These are phyloP conservation scores for Cyphomyrmex costatus DNA, from an alignment of 1,140 invertebrate species.

Conservation along the genomic window DNA sequence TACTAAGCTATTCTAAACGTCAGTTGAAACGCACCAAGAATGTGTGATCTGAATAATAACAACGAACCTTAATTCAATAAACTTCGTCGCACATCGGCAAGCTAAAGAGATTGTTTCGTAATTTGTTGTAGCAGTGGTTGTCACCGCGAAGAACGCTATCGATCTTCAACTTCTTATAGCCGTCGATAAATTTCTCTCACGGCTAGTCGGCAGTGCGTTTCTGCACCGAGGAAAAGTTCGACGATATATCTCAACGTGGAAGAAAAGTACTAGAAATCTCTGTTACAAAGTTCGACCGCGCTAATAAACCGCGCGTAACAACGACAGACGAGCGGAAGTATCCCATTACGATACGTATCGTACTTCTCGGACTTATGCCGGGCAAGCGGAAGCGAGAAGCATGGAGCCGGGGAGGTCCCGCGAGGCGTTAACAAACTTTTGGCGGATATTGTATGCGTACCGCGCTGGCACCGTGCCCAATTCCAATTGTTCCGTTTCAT, in stretches of 20 bases:
- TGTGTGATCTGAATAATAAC: constrained; percentile 9
- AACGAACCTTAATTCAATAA: neutral
- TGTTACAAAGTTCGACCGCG: constrained; percentile 57
- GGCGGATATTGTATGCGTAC: constrained; percentile 52
- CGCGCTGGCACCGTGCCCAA: constrained; percentile 60
- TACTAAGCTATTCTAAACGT: neutral
- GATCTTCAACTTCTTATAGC: constrained; percentile 47
- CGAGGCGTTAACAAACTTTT: constrained; percentile 64
- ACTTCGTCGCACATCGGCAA: neutral
- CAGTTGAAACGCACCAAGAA: neutral
- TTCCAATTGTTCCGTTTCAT: constrained; percentile 78
- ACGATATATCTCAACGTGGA: constrained; percentile 68
- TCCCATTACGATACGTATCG: constrained; percentile 50
- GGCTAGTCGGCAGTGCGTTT: constrained; percentile 44
- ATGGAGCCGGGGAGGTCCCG: constrained; percentile 33
- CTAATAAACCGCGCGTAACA: constrained; percentile 69
- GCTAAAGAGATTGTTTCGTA: constrained; percentile 42
- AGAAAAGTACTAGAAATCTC: constrained; percentile 70
- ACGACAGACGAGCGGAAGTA: constrained; percentile 68
- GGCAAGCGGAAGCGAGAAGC: neutral
- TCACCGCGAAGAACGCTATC: constrained; percentile 44
- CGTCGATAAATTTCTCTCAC: constrained; percentile 55
- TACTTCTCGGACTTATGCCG: neutral
- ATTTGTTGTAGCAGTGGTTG: constrained; percentile 61
- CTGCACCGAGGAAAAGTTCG: constrained; percentile 60